Conservation (phyloP, 2,113 vertebrate species). For the Oriolus oriolus region DNA sequence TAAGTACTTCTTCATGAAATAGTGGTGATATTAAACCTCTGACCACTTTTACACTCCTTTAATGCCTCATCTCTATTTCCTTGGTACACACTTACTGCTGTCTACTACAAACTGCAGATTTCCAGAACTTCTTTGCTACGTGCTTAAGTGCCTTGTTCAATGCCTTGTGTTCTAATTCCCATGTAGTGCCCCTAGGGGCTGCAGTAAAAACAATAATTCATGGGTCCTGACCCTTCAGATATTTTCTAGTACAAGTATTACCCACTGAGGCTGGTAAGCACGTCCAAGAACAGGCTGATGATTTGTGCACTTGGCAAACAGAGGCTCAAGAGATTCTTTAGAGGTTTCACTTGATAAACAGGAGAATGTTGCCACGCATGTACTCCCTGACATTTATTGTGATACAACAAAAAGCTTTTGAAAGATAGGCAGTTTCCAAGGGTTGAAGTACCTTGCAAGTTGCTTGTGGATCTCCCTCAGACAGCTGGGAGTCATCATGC, state of each 20-base stretch:
- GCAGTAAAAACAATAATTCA: not conserved
- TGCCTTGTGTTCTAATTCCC: not conserved
- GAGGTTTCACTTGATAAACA: conserved; percentile 44
- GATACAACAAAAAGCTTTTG: conserved; percentile 21
- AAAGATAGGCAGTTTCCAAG: conserved; percentile 19
- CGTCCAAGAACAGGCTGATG: not conserved
- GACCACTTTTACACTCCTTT: not conserved
- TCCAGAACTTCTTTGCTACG: not conserved
- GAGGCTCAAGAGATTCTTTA: conserved; percentile 32
- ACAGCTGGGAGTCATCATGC: not conserved
- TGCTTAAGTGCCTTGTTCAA: not conserved
- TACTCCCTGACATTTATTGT: not conserved
- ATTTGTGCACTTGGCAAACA: conserved; percentile 26
- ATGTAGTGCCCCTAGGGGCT: not conserved
- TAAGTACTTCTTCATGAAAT: not conserved
- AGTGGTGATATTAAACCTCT: not conserved
- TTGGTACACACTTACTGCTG: not conserved
- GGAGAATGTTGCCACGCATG: not conserved
- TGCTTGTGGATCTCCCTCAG: not conserved
- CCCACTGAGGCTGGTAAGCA: not conserved
- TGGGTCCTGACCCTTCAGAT: not conserved
- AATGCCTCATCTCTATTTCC: not conserved
- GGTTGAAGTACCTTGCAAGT: not conserved
- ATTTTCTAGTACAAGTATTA: not conserved
- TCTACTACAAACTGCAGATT: not conserved